Conservation (phyloP, 2,888 invertebrate species). For the Altica lythri region DNA sequence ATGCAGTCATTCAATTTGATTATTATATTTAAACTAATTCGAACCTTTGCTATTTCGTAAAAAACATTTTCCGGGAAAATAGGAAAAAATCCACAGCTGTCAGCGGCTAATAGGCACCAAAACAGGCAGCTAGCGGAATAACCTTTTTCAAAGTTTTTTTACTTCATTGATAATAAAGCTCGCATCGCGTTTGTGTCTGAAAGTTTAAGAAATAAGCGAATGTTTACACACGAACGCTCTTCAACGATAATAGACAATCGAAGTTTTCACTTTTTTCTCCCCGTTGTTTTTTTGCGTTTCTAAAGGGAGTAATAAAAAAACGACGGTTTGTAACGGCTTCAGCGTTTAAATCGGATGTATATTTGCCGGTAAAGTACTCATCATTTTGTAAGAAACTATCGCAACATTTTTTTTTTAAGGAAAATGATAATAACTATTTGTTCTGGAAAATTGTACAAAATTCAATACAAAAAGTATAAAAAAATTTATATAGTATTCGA, state of each 20-base stretch:
- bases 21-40: too few relatives aligned
- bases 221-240: slow-evolving; percentile 35
- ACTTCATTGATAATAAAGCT: slow-evolving; percentile 34
- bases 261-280: slow-evolving; percentile 24
- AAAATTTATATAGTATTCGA: too few relatives aligned
- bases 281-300: slow-evolving; percentile 6
- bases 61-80: slow-evolving; percentile 17
- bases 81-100: slow-evolving; percentile 22
- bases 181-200: slow-evolving; percentile 28
- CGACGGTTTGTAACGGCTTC: slow-evolving; percentile 10
- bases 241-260: slow-evolving; percentile 39
- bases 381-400: too few relatives aligned
- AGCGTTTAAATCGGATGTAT: slow-evolving; percentile 18
- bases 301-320: slow-evolving; percentile 11
- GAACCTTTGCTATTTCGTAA: slow-evolving; percentile 5
- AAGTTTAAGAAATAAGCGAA: slow-evolving; percentile 34
- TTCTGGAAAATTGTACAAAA: too few relatives aligned
- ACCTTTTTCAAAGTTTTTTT: slow-evolving; percentile 22
- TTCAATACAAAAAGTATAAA: too few relatives aligned
- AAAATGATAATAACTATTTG: too few relatives aligned
- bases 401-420: too few relatives aligned
- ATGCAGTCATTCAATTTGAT: too few relatives aligned
- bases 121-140: slow-evolving; percentile 23
- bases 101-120: slow-evolving; percentile 26
- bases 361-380: slow-evolving; percentile 3